Conservation (phyloP, 2,888 invertebrate genomes). For the Dynastes tityus region DNA sequence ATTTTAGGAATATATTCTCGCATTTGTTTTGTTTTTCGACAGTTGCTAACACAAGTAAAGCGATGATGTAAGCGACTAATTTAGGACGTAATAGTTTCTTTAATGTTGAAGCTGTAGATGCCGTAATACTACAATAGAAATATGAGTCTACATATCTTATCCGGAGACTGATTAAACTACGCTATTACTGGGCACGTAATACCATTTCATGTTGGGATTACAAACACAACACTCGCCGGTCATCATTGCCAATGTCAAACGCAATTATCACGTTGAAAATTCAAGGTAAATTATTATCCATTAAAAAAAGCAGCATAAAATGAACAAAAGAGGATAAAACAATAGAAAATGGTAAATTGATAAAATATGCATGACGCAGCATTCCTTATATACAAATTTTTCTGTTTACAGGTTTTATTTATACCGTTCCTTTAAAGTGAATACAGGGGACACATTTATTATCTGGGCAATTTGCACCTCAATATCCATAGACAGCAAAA, state of each 20-base stretch:
- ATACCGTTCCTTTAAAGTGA: too few relatives aligned
- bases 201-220: constrained; percentile 4
- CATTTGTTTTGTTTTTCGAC: neutral
- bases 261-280: constrained; percentile 20
- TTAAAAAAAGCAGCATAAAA: neutral
- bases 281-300: constrained; percentile 21
- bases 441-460: too few relatives aligned
- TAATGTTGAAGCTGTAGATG: neutral
- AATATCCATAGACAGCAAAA: too few relatives aligned
- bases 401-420: too few relatives aligned
- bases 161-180: neutral
- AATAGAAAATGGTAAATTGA: neutral
- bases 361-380: neutral
- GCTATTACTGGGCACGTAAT: constrained; percentile 27
- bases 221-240: neutral
- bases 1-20: neutral
- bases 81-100: neutral
- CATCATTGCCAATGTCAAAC: constrained; percentile 27
- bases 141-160: constrained; percentile 13
- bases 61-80: too few relatives aligned
- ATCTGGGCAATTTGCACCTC: too few relatives aligned
- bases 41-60: too few relatives aligned
- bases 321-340: constrained; percentile 3
- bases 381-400: too few relatives aligned
- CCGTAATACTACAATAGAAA: neutral